These are phyloP conservation scores for Myotis davidii DNA, from an alignment of 2,113 vertebrate species.

Conservation along the genomic window DNA sequence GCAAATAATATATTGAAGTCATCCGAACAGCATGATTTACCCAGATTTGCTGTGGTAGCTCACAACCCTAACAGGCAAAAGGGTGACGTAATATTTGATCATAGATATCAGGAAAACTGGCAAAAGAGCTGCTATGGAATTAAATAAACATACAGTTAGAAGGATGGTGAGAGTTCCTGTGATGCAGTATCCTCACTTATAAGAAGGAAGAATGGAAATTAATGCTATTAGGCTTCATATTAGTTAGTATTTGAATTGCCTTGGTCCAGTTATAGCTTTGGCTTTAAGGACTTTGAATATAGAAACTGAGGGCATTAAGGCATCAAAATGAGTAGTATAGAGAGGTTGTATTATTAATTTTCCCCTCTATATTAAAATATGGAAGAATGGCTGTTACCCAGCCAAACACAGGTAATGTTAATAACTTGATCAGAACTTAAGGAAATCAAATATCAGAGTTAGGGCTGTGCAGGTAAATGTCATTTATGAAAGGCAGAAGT, in stretches of 20 bases:
- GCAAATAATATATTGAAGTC: neutral
- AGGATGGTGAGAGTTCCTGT: neutral
- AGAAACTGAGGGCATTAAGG: neutral
- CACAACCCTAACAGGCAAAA: neutral
- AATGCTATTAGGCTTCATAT: neutral
- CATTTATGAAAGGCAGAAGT: conserved; percentile 66
- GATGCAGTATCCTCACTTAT: neutral
- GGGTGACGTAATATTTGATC: neutral
- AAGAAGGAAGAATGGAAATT: neutral
- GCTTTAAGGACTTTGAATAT: conserved; percentile 23
- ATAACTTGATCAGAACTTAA: conserved; percentile 72
- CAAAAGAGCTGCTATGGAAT: neutral
- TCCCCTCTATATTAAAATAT: conserved; percentile 33
- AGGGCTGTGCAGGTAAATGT: conserved; percentile 64
- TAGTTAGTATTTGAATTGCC: neutral
- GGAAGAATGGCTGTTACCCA: conserved; percentile 56
- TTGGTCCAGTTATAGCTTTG: neutral
- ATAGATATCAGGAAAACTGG: neutral
- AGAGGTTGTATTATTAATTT: conserved; percentile 33
- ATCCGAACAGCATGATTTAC: neutral
- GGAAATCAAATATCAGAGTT: conserved; percentile 66
- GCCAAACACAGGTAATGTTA: conserved; percentile 63
- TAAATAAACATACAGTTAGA: neutral
- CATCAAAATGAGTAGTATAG: neutral
- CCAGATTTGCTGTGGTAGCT: neutral